phyloP scores from a whole-genome alignment of 1,140 invertebrate species.

The Drosophila erecta region DNA sequence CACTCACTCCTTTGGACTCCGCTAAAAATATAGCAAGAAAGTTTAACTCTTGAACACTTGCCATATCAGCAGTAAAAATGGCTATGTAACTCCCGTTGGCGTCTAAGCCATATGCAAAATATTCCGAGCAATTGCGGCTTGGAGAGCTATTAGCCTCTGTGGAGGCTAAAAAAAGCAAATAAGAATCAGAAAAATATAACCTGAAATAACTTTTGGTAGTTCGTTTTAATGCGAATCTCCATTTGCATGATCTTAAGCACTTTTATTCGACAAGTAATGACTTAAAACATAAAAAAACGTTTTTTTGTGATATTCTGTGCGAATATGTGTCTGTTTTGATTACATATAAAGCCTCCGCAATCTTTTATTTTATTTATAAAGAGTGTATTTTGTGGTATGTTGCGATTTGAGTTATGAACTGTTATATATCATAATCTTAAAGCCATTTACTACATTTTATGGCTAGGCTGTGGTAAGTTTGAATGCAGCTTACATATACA shows the following conservation, averaged over 20 bases:
- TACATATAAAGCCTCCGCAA: background rate
- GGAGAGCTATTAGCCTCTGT: background rate
- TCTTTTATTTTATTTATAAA: background rate
- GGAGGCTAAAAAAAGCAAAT: background rate
- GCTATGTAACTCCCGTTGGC: background rate
- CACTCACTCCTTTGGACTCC: background rate
- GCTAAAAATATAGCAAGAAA: background rate
- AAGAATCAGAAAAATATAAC: background rate
- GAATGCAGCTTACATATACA: too few species aligned
- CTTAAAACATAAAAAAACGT: too few species aligned
- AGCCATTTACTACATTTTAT: too few species aligned
- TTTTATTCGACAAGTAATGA: too few species aligned
- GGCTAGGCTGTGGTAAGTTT: too few species aligned
- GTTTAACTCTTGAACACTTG: background rate
- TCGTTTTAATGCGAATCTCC: too few species aligned
- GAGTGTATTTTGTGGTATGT: background rate
- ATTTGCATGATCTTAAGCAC: too few species aligned
- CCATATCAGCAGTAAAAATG: background rate
- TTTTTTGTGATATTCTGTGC: too few species aligned
- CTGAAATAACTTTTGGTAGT: too few species aligned
- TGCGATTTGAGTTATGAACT: background rate
- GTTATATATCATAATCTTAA: too few species aligned
- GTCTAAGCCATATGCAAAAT: background rate
- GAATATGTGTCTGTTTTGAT: too few species aligned
- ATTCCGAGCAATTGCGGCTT: background rate